phyloP scores from a whole-genome alignment of 2,888 invertebrate species.

The Agrochola macilenta region DNA sequence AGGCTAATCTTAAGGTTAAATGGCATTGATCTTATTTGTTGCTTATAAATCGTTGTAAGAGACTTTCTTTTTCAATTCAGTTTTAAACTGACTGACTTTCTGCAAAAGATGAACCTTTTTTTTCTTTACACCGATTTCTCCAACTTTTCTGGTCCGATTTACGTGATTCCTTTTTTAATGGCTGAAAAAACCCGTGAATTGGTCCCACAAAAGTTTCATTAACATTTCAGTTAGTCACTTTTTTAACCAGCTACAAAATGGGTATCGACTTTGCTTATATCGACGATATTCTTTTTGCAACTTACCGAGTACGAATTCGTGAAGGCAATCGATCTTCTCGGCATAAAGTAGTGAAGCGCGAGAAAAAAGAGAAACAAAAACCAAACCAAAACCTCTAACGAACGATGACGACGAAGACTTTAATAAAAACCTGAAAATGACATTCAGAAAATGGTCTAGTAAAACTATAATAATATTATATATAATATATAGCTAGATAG shows the following conservation, averaged over 20 bases:
- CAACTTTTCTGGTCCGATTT: slow-evolving; percentile 9
- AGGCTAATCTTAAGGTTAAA: slow-evolving; percentile 75
- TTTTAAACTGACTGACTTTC: slow-evolving; percentile 5
- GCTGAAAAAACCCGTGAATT: not conserved
- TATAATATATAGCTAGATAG: not conserved
- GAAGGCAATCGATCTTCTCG: slow-evolving; percentile 3
- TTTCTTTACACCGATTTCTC: slow-evolving; percentile 11
- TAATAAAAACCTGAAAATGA: slow-evolving; percentile 14
- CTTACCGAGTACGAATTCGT: not conserved
- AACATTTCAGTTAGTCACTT: not conserved
- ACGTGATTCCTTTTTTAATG: slow-evolving; percentile 18
- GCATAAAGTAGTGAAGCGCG: not conserved
- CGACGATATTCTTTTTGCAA: not conserved
- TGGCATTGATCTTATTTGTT: slow-evolving; percentile 52
- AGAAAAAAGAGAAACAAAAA: slow-evolving; percentile 6
- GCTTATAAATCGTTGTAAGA: slow-evolving; percentile 25
- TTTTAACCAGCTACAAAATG: slow-evolving; percentile 12
- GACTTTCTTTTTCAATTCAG: slow-evolving; percentile 17
- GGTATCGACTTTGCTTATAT: not conserved
- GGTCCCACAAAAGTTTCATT: not conserved
- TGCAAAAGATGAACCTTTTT: not conserved
- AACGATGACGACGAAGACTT: not conserved
- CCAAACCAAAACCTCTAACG: not conserved
- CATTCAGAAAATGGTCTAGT: not conserved
- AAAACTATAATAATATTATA: no score